Conservation (phyloP, 2,113 vertebrate species). For the Hyperoodon ampullatus region DNA sequence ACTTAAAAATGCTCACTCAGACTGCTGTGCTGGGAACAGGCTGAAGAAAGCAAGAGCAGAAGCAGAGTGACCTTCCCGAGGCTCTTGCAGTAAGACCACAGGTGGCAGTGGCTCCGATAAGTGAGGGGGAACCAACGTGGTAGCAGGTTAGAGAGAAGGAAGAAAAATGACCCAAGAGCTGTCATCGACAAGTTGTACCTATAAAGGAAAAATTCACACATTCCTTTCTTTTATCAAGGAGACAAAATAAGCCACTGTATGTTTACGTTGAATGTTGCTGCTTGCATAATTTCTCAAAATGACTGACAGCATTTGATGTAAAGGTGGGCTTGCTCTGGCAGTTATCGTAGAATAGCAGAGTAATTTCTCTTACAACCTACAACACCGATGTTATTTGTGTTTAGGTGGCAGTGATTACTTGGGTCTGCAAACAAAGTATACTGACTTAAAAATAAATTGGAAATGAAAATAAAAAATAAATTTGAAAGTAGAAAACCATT, state of each 20-base stretch:
- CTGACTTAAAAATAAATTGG: slow-evolving; percentile 56
- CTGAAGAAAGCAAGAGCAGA: not conserved
- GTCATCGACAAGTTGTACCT: not conserved
- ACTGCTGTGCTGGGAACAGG: not conserved
- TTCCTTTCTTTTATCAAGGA: slow-evolving; percentile 36
- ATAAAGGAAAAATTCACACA: not conserved
- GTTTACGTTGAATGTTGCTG: slow-evolving; percentile 22
- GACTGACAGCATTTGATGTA: slow-evolving; percentile 43
- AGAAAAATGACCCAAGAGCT: not conserved
- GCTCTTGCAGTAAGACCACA: not conserved
- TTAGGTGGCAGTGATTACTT: slow-evolving; percentile 48
- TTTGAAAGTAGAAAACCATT: slow-evolving; percentile 24
- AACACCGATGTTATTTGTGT: not conserved
- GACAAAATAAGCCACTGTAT: not conserved
- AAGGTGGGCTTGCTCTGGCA: slow-evolving; percentile 43
- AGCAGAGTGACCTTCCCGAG: not conserved
- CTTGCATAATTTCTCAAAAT: slow-evolving; percentile 22
- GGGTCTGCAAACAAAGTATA: not conserved
- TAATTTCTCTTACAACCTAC: slow-evolving; percentile 62
- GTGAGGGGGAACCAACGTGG: not conserved
- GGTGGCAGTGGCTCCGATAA: not conserved
- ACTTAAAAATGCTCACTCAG: not conserved
- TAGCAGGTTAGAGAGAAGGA: not conserved
- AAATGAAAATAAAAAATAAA: not conserved
- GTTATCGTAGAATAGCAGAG: slow-evolving; percentile 40